Base-by-base conservation (phyloP, 2,113 vertebrate species). In the Scytalopus superciliaris region DNA sequence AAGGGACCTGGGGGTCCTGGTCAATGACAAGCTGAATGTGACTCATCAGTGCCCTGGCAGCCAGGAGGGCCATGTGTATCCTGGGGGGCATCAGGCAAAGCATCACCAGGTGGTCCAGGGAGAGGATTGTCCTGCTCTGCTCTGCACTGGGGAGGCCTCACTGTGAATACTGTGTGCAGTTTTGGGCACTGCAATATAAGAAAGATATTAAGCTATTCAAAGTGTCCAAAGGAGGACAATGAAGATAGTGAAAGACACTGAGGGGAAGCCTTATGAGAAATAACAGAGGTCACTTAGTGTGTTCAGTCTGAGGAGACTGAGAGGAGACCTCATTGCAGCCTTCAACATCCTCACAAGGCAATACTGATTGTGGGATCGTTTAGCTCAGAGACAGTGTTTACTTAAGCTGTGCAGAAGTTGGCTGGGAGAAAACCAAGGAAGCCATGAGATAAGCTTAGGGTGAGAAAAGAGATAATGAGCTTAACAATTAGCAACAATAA, bases 61-160 rank as follows among this genome's bases (percentile, higher is more conserved):
- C 23, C 49, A 25, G 40, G 39, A 40, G 16, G 19, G 28, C 11
- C 49, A 72, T 1, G 15, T 1, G 0, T 62, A 10, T 47, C 66
- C 49, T 30, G 24, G 3, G 6, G 8, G 0, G 8, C 22, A 47
- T 30, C 47, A 63, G 47, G 40, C 28, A 19, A 66, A 70, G 55
- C 28, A 70, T 16, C 0, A 0, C 15, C 28, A 53, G 30, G n/a
- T 0, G 0, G 47, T n/a, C 10, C 28, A 24, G 25, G 60, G 60
- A 63, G 37, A 27, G 27, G 18, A 30, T 19, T 63, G 60, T 47
- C 19, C 56, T 0, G 2, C 47, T 62, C 64, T 69, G n/a, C 33
- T 79, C 56, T 55, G 56, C 8, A 3, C 19, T 70, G 66, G n/a
- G 24, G 16, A 0, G 0, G 30, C 40, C 8, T 70, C 56, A 55